Evolutionary conservation across 2,888 invertebrate species (phyloP), one percentile per base, ranked within the genome.

Genomic region (Chelonus formosanus): DNA sequence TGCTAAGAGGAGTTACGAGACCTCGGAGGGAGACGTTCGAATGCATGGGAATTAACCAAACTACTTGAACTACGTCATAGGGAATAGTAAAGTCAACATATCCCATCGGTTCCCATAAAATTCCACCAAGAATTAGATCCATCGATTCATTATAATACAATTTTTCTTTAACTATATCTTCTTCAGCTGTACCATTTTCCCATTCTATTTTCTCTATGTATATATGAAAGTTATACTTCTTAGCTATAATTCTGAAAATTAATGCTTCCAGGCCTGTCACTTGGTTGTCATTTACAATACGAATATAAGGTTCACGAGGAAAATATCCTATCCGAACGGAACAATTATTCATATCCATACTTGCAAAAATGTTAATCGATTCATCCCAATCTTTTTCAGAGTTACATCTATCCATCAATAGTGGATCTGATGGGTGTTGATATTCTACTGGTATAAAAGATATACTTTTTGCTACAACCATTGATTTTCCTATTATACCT

Each of bases 1-100:
- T 5, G 0, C 55, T 32, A 3, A 82, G 76, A 3, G 82, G 81
- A 1, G 75, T 59, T 3, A 82, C 63, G 3, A 83, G 63, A 8
- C 80, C 81, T 3, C 65, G 55, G 3, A 79, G 54, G 2, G 79
- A 79, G 0, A 79, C 65, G n/a, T 74, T 73, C 0, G 71, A n/a
- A n/a, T 50, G 58, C 1, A 63, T 67, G 1, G 80, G 80, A 34
- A 78, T 62, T n/a, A 78, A 10, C 80, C 80, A 80, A 6, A 73
- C 70, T 0, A 75, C 50, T 36, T 72, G 67, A 8, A 74, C 63
- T 20, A 73, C 56, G 5, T 76, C 78, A 60, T 79, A 80, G 4
- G 74, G 67, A 6, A 64, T 40, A 0, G 75, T 75, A 67, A 73
- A 80, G 3, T 68, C 73, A 0, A 74, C 62, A 8, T 69, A 65